These are phyloP conservation scores for Danio tinwini DNA, from an alignment of 2,797 vertebrate species.

Conservation along the genomic window DNA sequence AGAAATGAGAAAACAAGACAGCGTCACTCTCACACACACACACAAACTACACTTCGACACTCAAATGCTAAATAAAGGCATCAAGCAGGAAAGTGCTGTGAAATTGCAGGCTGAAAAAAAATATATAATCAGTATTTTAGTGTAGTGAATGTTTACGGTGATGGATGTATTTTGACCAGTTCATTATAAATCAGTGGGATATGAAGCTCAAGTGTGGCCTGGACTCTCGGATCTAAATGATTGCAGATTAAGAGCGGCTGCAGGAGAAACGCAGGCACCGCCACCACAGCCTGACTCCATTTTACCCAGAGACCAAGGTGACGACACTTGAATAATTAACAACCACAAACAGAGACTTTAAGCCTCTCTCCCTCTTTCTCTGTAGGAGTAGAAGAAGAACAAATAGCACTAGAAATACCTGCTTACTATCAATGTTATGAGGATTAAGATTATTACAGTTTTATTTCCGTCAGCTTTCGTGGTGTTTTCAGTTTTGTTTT, in stretches of 20 bases:
- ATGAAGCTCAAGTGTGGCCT: constrained; percentile 29
- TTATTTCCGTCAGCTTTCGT: neutral
- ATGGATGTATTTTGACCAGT: constrained; percentile 1
- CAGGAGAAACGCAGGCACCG: constrained; percentile 3
- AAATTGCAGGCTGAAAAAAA: neutral
- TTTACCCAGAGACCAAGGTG: constrained; percentile 36
- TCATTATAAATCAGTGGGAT: constrained; percentile 35
- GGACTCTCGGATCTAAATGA: constrained; percentile 38
- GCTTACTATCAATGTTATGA: neutral
- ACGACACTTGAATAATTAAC: constrained; percentile 55
- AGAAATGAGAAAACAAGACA: constrained; percentile 7
- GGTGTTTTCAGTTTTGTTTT: neutral
- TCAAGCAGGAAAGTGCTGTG: neutral
- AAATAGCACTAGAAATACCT: neutral
- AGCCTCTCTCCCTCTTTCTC: neutral
- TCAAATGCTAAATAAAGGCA: neutral
- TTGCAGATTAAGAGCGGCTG: constrained; percentile 41
- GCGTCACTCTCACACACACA: neutral
- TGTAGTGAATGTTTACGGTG: neutral
- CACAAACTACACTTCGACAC: neutral
- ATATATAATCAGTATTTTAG: constrained; percentile 6
- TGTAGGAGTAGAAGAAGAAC: neutral
- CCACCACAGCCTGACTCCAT: constrained; percentile 29
- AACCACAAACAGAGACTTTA: constrained; percentile 41
- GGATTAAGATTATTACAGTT: neutral